Percentiles rank a stretch among this genome's conserved stretches.
phyloP scores from a whole-genome alignment of 2,113 vertebrate genomes.

The Thomomys bottae region DNA sequence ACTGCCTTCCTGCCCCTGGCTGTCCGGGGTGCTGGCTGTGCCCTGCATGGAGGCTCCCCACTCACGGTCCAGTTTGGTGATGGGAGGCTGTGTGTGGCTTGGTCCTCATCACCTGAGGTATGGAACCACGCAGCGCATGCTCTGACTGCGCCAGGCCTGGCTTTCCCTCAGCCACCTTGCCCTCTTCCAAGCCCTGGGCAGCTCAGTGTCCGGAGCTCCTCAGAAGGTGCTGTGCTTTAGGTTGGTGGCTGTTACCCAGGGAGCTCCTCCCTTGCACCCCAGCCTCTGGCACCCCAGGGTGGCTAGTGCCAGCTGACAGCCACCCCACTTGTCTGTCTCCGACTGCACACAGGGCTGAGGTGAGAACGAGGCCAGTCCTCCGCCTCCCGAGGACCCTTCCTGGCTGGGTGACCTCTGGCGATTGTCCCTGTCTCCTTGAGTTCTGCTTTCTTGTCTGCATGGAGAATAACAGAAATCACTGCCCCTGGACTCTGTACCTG shows the following conservation, averaged over 20 bases:
- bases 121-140: background rate
- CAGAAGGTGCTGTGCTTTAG: background rate
- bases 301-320: too few species aligned
- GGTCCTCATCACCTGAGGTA: background rate
- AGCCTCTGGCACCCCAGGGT: background rate
- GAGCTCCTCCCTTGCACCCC: background rate
- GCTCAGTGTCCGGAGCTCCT: background rate
- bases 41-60: background rate
- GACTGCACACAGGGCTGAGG: too few species aligned
- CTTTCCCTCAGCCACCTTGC: background rate
- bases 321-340: background rate
- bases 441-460: background rate
- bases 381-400: background rate
- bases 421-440: background rate
- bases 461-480: background rate
- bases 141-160: background rate
- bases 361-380: background rate
- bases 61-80: background rate
- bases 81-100: background rate
- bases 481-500: background rate
- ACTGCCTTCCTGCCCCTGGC: background rate
- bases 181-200: background rate
- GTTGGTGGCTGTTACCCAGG: background rate
- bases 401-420: background rate
- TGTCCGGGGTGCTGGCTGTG: background rate